Percentiles rank a stretch among this genome's conserved stretches.
These are phyloP conservation scores for Actinostola sp. DNA, from an alignment of 92 coral and sea anemone species.

Conservation along the genomic window DNA sequence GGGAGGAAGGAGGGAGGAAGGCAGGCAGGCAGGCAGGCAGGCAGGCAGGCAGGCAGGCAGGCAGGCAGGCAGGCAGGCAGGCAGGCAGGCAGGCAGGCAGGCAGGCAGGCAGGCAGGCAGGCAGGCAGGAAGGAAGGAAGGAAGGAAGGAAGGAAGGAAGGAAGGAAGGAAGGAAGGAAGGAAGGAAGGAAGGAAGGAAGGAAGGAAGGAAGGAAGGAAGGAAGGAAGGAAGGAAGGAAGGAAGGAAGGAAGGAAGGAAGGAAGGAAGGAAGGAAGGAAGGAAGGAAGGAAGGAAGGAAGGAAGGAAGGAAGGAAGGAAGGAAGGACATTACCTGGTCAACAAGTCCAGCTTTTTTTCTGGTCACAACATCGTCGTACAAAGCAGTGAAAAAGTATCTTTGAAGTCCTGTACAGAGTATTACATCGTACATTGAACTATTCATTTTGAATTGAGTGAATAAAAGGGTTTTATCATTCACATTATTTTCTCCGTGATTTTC, in stretches of 20 bases:
- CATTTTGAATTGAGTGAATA: too few relatives aligned
- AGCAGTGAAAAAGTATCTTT: conserved; percentile 62
- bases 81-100: background rate
- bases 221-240: too few relatives aligned
- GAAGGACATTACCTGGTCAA: conserved; percentile 77
- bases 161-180: conserved; percentile 13
- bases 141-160: conserved; percentile 6
- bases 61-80: background rate
- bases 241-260: too few relatives aligned
- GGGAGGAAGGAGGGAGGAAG: background rate
- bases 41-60: background rate
- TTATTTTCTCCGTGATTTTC: too few relatives aligned
- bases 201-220: too few relatives aligned
- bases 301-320: background rate
- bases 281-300: too few relatives aligned
- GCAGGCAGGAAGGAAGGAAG: background rate
- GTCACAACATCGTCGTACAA: conserved; percentile 73
- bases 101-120: background rate
- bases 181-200: too few relatives aligned
- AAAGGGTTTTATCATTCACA: too few relatives aligned
- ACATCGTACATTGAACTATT: conserved; percentile 13
- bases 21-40: background rate
- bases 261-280: too few relatives aligned
- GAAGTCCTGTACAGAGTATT: conserved; percentile 60
- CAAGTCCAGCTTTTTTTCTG: conserved; percentile 74